Evolutionary conservation across 2,888 invertebrate genomes (phyloP).

Genomic region (Allygus modestus): DNA sequence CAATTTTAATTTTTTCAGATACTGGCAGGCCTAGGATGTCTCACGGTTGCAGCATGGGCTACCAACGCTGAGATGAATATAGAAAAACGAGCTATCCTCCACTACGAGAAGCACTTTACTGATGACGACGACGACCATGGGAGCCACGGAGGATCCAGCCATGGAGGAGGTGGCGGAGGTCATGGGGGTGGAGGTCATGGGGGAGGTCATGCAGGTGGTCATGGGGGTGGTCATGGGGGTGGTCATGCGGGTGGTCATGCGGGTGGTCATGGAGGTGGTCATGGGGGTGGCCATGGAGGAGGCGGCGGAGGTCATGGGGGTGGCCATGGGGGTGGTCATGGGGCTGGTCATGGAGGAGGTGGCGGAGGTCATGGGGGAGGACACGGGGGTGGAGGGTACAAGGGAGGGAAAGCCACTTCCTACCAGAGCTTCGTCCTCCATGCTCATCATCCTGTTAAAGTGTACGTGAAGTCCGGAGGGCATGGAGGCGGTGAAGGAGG

Average conservation of each 20-base stretch:
- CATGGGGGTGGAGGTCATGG: slow-evolving; percentile 38
- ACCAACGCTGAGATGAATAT: not conserved
- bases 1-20: too few relatives aligned
- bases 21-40: not conserved
- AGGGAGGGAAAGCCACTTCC: slow-evolving; percentile 50
- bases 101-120: slow-evolving; percentile 22
- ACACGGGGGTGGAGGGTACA: slow-evolving; percentile 18
- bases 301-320: slow-evolving; percentile 13
- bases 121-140: slow-evolving; percentile 41
- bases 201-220: slow-evolving; percentile 34
- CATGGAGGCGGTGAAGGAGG: slow-evolving; percentile 39
- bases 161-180: slow-evolving; percentile 9
- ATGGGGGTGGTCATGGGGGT: not conserved
- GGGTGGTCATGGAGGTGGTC: slow-evolving; percentile 50
- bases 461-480: slow-evolving; percentile 46
- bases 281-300: slow-evolving; percentile 25
- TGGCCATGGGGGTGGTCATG: slow-evolving; percentile 38
- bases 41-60: not conserved
- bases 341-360: not conserved
- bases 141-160: slow-evolving; percentile 29
- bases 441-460: slow-evolving; percentile 48
- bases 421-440: slow-evolving; percentile 52
- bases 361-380: slow-evolving; percentile 40
- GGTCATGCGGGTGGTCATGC: slow-evolving; percentile 12
- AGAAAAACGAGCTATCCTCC: not conserved